Percentiles rank a stretch among this genome's conserved stretches.
Evolutionary conservation across 2,113 vertebrate species (phyloP).

Genomic region (Nettapus auritus): DNA sequence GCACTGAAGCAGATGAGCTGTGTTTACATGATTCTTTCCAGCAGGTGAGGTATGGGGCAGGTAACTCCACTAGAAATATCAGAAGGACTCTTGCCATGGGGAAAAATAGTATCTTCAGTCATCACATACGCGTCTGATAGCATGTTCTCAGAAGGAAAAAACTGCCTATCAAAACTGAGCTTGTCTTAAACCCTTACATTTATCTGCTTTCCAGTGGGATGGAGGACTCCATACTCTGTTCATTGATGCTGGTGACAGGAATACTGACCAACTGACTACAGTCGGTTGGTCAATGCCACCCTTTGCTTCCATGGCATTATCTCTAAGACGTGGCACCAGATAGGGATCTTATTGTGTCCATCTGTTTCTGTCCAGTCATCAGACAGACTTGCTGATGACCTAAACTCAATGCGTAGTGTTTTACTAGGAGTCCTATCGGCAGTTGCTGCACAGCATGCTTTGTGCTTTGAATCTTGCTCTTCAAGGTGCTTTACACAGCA

Average conservation of each 20-base stretch:
- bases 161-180: neutral
- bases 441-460: too few relatives aligned
- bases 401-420: too few relatives aligned
- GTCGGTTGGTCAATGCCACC: neutral
- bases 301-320: neutral
- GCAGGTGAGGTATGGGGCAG: neutral
- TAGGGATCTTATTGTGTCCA: rapidly evolving
- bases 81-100: neutral
- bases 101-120: neutral
- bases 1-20: neutral
- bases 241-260: neutral
- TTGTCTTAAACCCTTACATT: neutral
- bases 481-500: neutral
- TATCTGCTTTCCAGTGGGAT: neutral
- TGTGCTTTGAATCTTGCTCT: neutral
- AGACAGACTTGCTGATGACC: neutral
- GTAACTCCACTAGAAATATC: neutral
- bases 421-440: neutral
- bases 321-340: neutral
- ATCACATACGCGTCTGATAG: rapidly evolving
- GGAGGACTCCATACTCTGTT: neutral
- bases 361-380: neutral
- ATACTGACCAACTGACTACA: neutral
- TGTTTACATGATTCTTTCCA: rapidly evolving
- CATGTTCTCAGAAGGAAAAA: neutral